Evolutionary conservation across 2,113 vertebrate species (phyloP).

Genomic region (Chionomys nivalis): DNA sequence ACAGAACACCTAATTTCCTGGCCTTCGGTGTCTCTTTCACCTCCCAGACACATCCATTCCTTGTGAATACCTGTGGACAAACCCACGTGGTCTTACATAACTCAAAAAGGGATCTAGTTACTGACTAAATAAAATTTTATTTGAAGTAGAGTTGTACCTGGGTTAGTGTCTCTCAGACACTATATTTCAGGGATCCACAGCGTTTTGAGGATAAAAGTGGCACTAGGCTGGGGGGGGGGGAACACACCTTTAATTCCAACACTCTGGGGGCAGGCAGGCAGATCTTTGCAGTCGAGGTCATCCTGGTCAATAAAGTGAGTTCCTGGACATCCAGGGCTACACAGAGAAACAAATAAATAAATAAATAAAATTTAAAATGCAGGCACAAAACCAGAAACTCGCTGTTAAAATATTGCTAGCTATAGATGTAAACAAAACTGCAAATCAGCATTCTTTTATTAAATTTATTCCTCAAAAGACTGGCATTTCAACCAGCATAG

Average conservation of each 20-base stretch:
- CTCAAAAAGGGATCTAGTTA: background rate
- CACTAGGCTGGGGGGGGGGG: too few species aligned
- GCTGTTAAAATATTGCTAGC: constrained; percentile 15
- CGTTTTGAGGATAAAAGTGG: constrained; percentile 11
- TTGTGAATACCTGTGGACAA: background rate
- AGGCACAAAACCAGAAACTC: background rate
- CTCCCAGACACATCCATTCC: background rate
- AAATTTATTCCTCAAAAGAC: constrained; percentile 14
- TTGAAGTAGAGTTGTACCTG: background rate
- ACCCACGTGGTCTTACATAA: background rate
- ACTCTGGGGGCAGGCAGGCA: background rate
- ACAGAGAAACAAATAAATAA: background rate
- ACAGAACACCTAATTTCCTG: background rate
- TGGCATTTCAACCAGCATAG: background rate
- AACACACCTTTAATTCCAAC: background rate
- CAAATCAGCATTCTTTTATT: background rate
- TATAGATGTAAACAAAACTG: background rate
- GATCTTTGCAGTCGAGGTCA: background rate
- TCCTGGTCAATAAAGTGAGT: background rate
- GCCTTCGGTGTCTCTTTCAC: too few species aligned
- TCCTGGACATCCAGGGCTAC: background rate
- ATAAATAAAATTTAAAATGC: background rate
- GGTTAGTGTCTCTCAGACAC: background rate
- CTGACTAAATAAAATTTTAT: background rate
- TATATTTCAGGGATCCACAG: background rate